These are phyloP conservation scores for Exephanes ischioxanthus DNA, from an alignment of 2,888 invertebrate species.

Conservation along the genomic window DNA sequence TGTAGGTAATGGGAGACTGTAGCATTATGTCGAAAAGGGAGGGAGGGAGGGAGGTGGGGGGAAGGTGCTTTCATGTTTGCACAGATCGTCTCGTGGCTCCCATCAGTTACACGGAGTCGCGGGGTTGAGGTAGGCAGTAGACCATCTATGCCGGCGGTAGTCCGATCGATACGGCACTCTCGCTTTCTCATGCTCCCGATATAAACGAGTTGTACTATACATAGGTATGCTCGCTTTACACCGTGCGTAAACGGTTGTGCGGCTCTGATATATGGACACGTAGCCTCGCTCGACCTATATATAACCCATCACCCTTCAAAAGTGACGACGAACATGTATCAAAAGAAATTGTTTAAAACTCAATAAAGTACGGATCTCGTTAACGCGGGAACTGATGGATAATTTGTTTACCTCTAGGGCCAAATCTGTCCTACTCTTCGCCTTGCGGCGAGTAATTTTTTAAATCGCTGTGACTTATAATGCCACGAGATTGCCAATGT, in stretches of 20 bases:
- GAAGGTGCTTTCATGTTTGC: constrained; percentile 5
- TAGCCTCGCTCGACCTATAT: not conserved
- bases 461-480: not conserved
- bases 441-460: not conserved
- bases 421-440: not conserved
- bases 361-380: not conserved
- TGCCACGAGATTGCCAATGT: not conserved
- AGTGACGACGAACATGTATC: not conserved
- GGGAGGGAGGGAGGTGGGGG: not conserved
- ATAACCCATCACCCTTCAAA: not conserved
- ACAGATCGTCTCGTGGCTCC: constrained; percentile 29
- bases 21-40: not conserved
- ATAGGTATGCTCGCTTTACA: not conserved
- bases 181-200: constrained; percentile 77
- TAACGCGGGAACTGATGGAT: not conserved
- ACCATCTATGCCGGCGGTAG: constrained; percentile 54
- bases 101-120: not conserved
- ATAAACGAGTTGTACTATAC: constrained; percentile 56
- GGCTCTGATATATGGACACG: not conserved
- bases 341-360: not conserved
- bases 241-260: constrained; percentile 4
- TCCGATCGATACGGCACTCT: constrained; percentile 79
- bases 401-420: not conserved
- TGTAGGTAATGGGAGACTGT: not conserved
- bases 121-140: constrained; percentile 59